phyloP scores from a whole-genome alignment of 2,888 invertebrate species.

The Pelosia muscerda region DNA sequence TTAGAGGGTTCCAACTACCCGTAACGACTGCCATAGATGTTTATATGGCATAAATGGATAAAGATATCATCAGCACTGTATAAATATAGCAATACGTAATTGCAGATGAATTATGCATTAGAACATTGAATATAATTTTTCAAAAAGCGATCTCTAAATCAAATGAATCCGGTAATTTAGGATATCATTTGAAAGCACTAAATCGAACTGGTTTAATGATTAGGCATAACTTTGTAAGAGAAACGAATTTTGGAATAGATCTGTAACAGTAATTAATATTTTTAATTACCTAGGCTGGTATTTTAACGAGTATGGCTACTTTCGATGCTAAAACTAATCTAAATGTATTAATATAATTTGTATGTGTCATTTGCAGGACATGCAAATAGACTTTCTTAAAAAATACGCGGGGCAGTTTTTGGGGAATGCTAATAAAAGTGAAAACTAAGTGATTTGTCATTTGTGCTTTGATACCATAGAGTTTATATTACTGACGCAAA shows the following conservation, averaged over 20 bases:
- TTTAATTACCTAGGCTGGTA: not conserved
- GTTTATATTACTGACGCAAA: too few species aligned
- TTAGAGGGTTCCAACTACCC: too few species aligned
- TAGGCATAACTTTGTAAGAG: not conserved
- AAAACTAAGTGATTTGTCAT: too few species aligned
- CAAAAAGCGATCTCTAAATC: not conserved
- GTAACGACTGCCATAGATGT: too few species aligned
- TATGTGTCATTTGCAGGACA: not conserved
- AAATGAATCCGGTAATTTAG: not conserved
- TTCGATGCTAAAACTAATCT: not conserved
- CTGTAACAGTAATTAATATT: constrained; percentile 1
- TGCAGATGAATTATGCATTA: constrained; percentile 4
- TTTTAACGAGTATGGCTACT: not conserved
- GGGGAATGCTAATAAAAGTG: too few species aligned
- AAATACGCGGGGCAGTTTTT: too few species aligned
- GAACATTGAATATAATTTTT: not conserved
- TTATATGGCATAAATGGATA: too few species aligned
- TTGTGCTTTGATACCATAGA: too few species aligned
- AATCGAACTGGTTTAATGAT: not conserved
- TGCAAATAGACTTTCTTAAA: too few species aligned
- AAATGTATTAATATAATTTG: not conserved
- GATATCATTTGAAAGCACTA: not conserved
- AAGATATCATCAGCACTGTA: not conserved
- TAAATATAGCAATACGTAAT: not conserved
- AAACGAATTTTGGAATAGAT: not conserved